A percentile compares a stretch with the other conserved stretches of the same genome.
Evolutionary conservation across 2,797 vertebrate genomes (phyloP).

Genomic region (Chelon labrosus): DNA sequence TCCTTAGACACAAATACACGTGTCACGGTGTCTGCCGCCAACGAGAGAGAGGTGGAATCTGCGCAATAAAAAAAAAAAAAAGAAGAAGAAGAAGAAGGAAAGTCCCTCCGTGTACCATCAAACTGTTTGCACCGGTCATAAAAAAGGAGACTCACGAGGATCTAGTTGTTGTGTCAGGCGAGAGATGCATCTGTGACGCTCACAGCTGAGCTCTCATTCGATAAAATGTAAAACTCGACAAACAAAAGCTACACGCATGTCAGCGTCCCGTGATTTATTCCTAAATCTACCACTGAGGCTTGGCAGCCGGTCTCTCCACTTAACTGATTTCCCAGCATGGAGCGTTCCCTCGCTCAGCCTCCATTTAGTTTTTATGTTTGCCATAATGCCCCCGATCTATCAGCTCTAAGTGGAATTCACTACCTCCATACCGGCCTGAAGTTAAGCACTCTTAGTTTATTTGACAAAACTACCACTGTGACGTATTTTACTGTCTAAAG

Average conservation of each 20-base stretch:
- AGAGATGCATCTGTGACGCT: constrained; percentile 8
- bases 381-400: constrained; percentile 40
- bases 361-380: constrained; percentile 47
- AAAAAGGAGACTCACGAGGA: constrained; percentile 50
- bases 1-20: constrained; percentile 57
- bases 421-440: constrained; percentile 4
- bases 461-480: constrained; percentile 14
- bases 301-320: constrained; percentile 48
- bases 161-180: constrained; percentile 53
- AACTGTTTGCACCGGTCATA: constrained; percentile 41
- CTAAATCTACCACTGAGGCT: constrained; percentile 27
- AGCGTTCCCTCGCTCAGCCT: constrained; percentile 46
- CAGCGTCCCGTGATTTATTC: constrained; percentile 60
- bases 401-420: constrained; percentile 35
- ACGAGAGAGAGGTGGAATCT: constrained; percentile 36
- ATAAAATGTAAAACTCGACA: constrained; percentile 33
- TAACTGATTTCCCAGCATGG: constrained; percentile 61
- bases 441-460: constrained; percentile 37
- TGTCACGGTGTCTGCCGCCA: constrained; percentile 41
- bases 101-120: constrained; percentile 50
- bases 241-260: constrained; percentile 48
- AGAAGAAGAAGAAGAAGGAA: constrained; percentile 17
- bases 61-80: constrained; percentile 52
- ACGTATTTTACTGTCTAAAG: constrained; percentile 17
- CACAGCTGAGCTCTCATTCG: constrained; percentile 13